Percentiles rank a stretch among this genome's conserved stretches.
phyloP scores from a whole-genome alignment of 2,113 vertebrate genomes.

The Ploceus nigricollis region DNA sequence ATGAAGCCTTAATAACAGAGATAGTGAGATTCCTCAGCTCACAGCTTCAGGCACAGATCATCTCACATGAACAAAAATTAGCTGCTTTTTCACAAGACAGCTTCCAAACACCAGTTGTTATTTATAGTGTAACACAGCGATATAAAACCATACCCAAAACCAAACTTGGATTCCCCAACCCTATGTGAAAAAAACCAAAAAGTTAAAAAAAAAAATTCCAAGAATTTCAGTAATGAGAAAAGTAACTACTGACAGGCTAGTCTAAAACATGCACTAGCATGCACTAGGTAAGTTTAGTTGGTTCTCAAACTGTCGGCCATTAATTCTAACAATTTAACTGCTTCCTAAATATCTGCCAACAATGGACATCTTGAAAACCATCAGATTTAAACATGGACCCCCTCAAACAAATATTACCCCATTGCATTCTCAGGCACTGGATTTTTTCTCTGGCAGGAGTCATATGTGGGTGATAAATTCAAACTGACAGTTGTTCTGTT shows the following conservation, averaged over 20 bases:
- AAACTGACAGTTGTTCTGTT: not conserved
- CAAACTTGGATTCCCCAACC: not conserved
- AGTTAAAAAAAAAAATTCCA: not conserved
- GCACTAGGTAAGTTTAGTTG: not conserved
- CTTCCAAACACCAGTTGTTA: conserved; percentile 12
- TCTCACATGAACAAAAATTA: conserved; percentile 2
- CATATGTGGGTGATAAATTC: not conserved
- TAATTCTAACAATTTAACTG: not conserved
- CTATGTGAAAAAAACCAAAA: accelerated
- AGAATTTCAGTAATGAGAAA: not conserved
- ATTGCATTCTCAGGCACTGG: not conserved
- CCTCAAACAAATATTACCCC: not conserved
- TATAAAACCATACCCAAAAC: conserved; percentile 23
- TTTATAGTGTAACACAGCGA: not conserved
- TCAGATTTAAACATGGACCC: not conserved
- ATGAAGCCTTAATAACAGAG: not conserved
- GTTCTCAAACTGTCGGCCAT: not conserved
- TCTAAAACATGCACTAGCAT: not conserved
- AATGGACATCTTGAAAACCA: not conserved
- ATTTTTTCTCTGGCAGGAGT: not conserved
- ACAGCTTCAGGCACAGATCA: not conserved
- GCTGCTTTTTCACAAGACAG: not conserved
- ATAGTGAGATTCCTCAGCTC: conserved; percentile 9
- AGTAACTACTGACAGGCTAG: not conserved
- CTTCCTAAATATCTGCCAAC: not conserved